phyloP scores from a whole-genome alignment of 2,888 invertebrate genomes.

The Noctua janthina region DNA sequence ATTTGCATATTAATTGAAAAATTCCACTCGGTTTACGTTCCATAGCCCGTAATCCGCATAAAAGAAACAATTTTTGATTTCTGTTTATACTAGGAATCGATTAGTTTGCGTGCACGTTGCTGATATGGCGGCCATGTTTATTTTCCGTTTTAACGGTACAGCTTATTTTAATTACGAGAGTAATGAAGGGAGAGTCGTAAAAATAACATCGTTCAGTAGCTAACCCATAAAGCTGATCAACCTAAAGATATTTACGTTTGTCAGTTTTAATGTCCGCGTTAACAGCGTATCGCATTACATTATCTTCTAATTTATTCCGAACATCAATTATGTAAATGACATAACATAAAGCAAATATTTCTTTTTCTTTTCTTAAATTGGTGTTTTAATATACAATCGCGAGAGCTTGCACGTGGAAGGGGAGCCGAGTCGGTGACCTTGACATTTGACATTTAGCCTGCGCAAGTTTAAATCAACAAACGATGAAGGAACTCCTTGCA shows the following conservation, averaged over 20 bases:
- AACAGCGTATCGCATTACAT: slow-evolving; percentile 60
- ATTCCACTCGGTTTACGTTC: slow-evolving; percentile 50
- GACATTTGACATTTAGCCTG: slow-evolving; percentile 23
- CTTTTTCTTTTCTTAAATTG: slow-evolving; percentile 14
- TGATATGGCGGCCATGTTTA: slow-evolving; percentile 59
- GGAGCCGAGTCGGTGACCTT: background rate
- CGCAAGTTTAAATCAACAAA: slow-evolving; percentile 16
- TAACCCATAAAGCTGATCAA: slow-evolving; percentile 53
- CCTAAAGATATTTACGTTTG: slow-evolving; percentile 41
- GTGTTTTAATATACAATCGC: background rate
- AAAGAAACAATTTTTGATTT: slow-evolving; percentile 63
- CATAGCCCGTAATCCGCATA: slow-evolving; percentile 55
- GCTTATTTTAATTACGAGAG: slow-evolving; percentile 59
- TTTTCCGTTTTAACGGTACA: slow-evolving; percentile 50
- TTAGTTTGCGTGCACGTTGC: slow-evolving; percentile 64
- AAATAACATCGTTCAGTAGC: slow-evolving; percentile 57
- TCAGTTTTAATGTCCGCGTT: slow-evolving; percentile 57
- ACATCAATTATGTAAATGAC: slow-evolving; percentile 58
- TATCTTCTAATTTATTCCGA: slow-evolving; percentile 51
- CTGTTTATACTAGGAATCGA: slow-evolving; percentile 66
- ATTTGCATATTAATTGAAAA: slow-evolving; percentile 71
- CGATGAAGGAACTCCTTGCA: slow-evolving; percentile 8
- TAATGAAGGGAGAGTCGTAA: slow-evolving; percentile 52
- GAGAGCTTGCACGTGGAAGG: background rate
- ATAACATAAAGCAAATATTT: slow-evolving; percentile 28